Percentiles rank a stretch among this genome's conserved stretches.
Conservation (phyloP, 2,797 vertebrate genomes). For the Dromococcyx pavoninus region DNA sequence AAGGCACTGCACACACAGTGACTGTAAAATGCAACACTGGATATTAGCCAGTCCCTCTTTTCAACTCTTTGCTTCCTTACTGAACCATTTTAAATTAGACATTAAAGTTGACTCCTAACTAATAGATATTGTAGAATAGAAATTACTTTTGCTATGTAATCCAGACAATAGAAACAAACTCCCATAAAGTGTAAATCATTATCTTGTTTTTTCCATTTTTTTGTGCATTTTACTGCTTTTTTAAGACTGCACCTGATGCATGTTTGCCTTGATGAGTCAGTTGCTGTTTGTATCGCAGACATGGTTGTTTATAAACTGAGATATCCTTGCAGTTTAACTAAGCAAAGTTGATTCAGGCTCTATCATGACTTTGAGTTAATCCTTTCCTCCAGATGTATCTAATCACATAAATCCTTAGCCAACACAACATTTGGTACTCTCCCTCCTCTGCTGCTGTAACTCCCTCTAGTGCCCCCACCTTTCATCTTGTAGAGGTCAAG, state of each 20-base stretch:
- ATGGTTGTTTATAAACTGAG: background rate
- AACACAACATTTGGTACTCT: background rate
- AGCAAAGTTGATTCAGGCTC: background rate
- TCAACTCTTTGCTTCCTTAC: background rate
- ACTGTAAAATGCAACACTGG: background rate
- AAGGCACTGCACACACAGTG: background rate
- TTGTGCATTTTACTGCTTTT: background rate
- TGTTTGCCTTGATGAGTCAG: constrained; percentile 4
- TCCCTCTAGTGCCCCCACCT: background rate
- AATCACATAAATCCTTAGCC: background rate
- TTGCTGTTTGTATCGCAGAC: background rate
- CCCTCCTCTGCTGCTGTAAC: background rate
- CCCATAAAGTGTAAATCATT: background rate
- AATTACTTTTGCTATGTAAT: background rate
- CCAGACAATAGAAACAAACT: background rate
- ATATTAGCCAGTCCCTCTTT: background rate
- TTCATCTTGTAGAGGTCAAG: constrained; percentile 23
- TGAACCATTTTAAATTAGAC: background rate
- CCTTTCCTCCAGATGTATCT: background rate
- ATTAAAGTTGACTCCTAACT: background rate
- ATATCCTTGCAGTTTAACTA: constrained; percentile 8
- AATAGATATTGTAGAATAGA: background rate
- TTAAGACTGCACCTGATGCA: background rate
- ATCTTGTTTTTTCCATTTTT: background rate
- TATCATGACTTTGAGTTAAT: background rate